Evolutionary conservation across 2,113 vertebrate genomes (phyloP), one percentile per base, ranked within the genome.

Genomic region (Archocentrus centrarchus): DNA sequence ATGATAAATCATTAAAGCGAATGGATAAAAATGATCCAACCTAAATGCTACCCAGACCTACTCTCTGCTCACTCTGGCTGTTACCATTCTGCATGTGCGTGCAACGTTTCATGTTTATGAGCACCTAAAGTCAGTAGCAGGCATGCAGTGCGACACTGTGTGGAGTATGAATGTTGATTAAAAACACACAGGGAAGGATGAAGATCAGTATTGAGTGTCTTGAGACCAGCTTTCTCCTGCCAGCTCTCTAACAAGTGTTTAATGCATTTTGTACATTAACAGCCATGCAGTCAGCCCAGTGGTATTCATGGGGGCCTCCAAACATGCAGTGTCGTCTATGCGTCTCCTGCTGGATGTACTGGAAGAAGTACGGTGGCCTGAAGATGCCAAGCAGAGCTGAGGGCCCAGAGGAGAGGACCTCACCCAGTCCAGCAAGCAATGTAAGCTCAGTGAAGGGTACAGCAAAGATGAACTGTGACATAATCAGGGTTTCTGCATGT

Each of bases 231-330:
- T 70, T 75, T 57, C 27, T 57, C 22, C 57, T 24, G 14, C 2
- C 3, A 17, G 11, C 30, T n/a, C 27, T 60, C 66, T 83, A 64
- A 86, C 41, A 18, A 59, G 32, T 62, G 8, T 10, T 27, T 64
- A 39, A 89, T 88, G 53, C 4, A 1, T 81, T 68, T 91, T 75
- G 30, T 83, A 59, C 83, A 76, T 83, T 62, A 63, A 76, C 94
- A 99, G 98, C 97, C 90, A 96, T 97, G 84, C 98, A 98, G 88
- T 99, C 98, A 68, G 96, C 98, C 83, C 98, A 99, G 27, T 99
- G 98, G 98, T 99, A 99, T 95, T 99, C 98, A 11, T 99, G 98
- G 98, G 98, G 98, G n/a, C 98, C 98, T 79, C 98, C 97, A 4
- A 99, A 98, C 92, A 99, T 99, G 98, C 98, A 98, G 0, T 99